Conservation (phyloP, 2,888 invertebrate genomes). For the Ectobius pallidus region DNA sequence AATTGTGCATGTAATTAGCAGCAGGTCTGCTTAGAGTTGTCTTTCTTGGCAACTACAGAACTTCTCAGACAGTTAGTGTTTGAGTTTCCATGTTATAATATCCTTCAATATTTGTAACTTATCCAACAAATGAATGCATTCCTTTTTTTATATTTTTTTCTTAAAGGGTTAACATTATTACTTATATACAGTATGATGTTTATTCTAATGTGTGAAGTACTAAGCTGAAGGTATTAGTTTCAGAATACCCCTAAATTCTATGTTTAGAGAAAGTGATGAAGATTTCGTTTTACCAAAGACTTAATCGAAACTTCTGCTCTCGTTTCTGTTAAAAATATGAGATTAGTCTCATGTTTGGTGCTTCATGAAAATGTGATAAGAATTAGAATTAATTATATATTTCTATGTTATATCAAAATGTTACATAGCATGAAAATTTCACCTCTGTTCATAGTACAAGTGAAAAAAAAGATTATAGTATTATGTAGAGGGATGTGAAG, state of each 20-base stretch:
- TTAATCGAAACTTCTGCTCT: constrained; percentile 3
- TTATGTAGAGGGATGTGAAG: constrained; percentile 24
- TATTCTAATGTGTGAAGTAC: background rate
- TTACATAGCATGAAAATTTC: background rate
- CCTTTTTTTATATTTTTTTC: background rate
- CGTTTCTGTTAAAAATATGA: constrained; percentile 7
- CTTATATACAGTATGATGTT: too few relatives aligned
- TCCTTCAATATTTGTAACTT: background rate
- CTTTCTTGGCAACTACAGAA: background rate
- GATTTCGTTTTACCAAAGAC: too few relatives aligned
- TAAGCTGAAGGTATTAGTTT: too few relatives aligned
- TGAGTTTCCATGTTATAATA: background rate
- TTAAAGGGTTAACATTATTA: too few relatives aligned
- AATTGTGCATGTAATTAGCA: background rate
- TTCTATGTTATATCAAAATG: background rate
- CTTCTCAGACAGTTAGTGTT: background rate
- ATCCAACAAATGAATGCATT: background rate
- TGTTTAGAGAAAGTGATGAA: too few relatives aligned
- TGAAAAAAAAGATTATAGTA: constrained; percentile 18
- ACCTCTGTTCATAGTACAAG: constrained; percentile 19
- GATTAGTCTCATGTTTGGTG: constrained; percentile 17
- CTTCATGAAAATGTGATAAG: constrained; percentile 21
- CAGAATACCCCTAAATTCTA: too few relatives aligned
- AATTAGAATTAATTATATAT: background rate
- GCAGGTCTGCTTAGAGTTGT: constrained; percentile 2